Evolutionary conservation across 2,113 vertebrate genomes (phyloP).

Genomic region (Sceloporus tristichus): DNA sequence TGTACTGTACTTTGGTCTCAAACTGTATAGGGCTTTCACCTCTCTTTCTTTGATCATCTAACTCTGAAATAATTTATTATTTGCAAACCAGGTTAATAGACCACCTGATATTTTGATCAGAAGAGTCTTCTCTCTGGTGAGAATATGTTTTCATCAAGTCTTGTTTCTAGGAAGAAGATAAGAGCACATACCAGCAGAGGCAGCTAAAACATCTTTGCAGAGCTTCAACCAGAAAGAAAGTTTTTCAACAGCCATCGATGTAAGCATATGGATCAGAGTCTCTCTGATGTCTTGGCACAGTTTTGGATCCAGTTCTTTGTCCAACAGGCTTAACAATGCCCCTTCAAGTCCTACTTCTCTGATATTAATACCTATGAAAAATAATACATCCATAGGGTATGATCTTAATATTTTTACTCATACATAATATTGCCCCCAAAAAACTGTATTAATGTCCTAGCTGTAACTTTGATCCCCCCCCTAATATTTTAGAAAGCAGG

Average conservation of each 20-base stretch:
- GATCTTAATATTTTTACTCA: slow-evolving; percentile 54
- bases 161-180: background rate
- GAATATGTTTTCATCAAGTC: background rate
- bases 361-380: slow-evolving; percentile 87
- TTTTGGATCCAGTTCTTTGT: slow-evolving; percentile 87
- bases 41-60: too few species aligned
- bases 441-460: background rate
- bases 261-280: slow-evolving; percentile 90
- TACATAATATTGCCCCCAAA: slow-evolving; percentile 26
- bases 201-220: slow-evolving; percentile 93
- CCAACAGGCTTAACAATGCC: slow-evolving; percentile 88
- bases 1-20: background rate
- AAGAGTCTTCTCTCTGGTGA: background rate
- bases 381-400: slow-evolving; percentile 44
- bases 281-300: slow-evolving; percentile 89
- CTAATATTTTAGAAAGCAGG: background rate
- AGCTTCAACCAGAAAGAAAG: slow-evolving; percentile 94
- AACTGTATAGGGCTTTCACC: too few species aligned
- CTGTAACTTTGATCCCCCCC: background rate
- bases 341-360: slow-evolving; percentile 94
- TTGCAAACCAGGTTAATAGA: background rate
- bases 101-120: background rate
- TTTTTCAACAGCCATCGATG: slow-evolving; percentile 83
- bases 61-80: slow-evolving; percentile 1
- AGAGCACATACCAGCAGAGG: slow-evolving; percentile 83